Conservation (phyloP, 2,113 vertebrate genomes). For the Pogonocichla stellata region DNA sequence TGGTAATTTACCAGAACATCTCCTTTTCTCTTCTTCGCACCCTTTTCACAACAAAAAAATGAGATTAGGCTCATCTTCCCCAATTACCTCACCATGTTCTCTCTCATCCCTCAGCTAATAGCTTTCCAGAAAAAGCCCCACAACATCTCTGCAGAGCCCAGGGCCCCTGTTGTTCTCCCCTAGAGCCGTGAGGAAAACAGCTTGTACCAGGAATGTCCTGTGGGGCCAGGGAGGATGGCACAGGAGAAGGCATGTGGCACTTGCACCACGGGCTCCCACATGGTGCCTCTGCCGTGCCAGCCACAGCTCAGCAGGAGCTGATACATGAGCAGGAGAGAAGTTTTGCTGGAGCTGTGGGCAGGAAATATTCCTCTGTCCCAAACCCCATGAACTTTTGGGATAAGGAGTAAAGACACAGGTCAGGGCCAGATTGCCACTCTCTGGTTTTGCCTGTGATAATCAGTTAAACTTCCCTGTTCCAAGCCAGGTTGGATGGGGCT, state of each 20-base stretch:
- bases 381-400: rapidly evolving
- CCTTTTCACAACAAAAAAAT: constrained; percentile 39
- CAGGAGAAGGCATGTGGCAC: neutral
- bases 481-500: neutral
- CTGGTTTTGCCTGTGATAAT: neutral
- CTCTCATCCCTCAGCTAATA: neutral
- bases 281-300: neutral
- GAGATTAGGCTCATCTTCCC: constrained; percentile 47
- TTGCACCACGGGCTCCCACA: rapidly evolving
- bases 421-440: neutral
- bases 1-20: constrained; percentile 55
- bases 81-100: constrained; percentile 18
- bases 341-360: neutral
- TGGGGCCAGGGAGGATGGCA: rapidly evolving
- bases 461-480: neutral
- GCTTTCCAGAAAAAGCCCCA: neutral
- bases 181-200: neutral
- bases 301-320: neutral
- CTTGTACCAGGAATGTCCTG: neutral
- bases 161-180: neutral
- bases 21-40: constrained; percentile 50
- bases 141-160: rapidly evolving
- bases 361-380: neutral
- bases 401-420: neutral
- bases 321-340: neutral